A percentile compares a stretch with the other conserved stretches of the same genome.
Evolutionary conservation across 1,140 invertebrate species (phyloP).

Genomic region (Macrosteles quadrilineatus): DNA sequence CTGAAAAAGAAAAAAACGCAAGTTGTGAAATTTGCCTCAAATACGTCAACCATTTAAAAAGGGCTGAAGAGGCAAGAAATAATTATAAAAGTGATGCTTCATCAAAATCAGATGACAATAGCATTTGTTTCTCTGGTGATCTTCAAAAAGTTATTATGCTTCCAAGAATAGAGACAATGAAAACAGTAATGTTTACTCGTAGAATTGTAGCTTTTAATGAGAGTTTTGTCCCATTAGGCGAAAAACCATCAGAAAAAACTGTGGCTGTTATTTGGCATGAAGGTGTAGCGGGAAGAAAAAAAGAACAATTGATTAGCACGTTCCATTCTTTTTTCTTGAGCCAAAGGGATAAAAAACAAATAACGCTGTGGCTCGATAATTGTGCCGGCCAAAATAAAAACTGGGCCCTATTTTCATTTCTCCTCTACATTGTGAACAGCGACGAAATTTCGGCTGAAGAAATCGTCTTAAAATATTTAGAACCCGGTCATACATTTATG

Average conservation of each 20-base stretch:
- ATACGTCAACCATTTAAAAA: conserved; percentile 7
- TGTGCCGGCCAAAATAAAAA: conserved; percentile 40
- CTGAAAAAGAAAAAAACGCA: conserved; percentile 24
- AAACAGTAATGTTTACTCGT: conserved; percentile 30
- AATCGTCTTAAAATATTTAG: conserved; percentile 41
- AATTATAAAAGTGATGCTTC: not conserved
- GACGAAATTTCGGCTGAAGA: conserved; percentile 40
- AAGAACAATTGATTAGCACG: conserved; percentile 38
- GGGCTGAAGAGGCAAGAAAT: not conserved
- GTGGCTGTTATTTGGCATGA: conserved; percentile 30
- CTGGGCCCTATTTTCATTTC: conserved; percentile 32
- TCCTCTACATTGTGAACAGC: conserved; percentile 32
- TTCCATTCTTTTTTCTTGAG: conserved; percentile 31
- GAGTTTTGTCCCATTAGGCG: conserved; percentile 25
- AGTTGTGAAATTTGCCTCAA: not conserved
- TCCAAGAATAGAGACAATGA: conserved; percentile 35
- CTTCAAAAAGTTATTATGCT: conserved; percentile 35
- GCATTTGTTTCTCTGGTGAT: conserved; percentile 4
- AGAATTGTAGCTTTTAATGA: conserved; percentile 1
- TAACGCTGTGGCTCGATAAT: conserved; percentile 41
- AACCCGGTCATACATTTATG: conserved; percentile 46
- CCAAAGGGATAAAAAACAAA: conserved; percentile 13
- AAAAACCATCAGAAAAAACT: not conserved
- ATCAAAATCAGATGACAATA: too few species aligned
- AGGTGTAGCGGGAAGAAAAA: conserved; percentile 39